A percentile compares a stretch with the other conserved stretches of the same genome.
Conservation (phyloP, 2,888 invertebrate genomes). For the Leucoptera coffeella region DNA sequence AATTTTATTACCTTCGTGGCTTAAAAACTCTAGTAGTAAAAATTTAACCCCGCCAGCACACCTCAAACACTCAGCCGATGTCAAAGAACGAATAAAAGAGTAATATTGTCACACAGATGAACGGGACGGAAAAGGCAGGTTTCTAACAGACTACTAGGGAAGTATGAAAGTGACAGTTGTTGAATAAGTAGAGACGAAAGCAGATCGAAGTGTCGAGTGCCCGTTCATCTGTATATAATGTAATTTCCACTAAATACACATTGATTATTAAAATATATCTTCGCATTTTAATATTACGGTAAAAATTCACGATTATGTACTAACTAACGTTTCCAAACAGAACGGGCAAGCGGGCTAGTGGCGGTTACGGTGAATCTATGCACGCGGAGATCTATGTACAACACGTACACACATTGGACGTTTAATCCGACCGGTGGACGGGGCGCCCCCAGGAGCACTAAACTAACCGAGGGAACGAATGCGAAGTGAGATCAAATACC, state of each 20-base stretch:
- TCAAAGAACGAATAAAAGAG: slow-evolving; percentile 22
- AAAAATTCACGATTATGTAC: slow-evolving; percentile 51
- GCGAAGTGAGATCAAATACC: slow-evolving; percentile 4
- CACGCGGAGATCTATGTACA: slow-evolving; percentile 48
- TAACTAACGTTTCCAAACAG: slow-evolving; percentile 47
- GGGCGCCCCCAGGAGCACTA: too few species aligned
- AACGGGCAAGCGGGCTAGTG: slow-evolving; percentile 39
- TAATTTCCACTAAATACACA: slow-evolving; percentile 39
- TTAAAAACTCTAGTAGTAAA: too few species aligned
- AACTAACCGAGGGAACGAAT: slow-evolving; percentile 2
- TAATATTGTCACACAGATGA: slow-evolving; percentile 45
- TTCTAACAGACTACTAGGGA: slow-evolving; percentile 6
- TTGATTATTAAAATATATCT: slow-evolving; percentile 54
- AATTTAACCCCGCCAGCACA: too few species aligned
- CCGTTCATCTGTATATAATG: too few species aligned
- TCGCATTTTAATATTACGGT: slow-evolving; percentile 53
- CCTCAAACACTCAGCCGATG: slow-evolving; percentile 32
- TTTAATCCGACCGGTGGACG: too few species aligned
- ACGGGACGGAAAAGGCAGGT: slow-evolving; percentile 11
- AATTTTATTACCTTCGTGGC: too few species aligned
- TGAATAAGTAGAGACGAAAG: slow-evolving; percentile 7
- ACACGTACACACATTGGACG: slow-evolving; percentile 53
- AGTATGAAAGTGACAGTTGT: slow-evolving; percentile 9
- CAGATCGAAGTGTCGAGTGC: slow-evolving; percentile 13
- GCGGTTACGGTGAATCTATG: slow-evolving; percentile 42